Evolutionary conservation across 2,888 invertebrate species (phyloP).

Genomic region (Drosophila borealis): DNA sequence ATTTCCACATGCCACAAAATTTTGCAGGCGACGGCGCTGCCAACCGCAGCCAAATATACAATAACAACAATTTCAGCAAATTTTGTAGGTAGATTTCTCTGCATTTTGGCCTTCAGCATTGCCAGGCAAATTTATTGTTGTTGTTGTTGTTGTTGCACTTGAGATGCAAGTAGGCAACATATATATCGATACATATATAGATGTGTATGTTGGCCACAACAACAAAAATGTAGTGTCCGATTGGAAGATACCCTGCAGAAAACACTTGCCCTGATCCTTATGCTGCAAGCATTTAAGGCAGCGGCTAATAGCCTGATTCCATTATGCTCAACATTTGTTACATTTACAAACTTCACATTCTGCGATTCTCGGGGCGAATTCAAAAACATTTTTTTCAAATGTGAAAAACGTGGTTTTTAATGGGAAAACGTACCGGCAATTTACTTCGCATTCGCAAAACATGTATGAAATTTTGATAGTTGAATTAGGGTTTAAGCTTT

Average conservation of each 20-base stretch:
- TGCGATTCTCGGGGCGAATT: too few relatives aligned
- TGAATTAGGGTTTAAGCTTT: too few relatives aligned
- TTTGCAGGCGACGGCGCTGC: slow-evolving; percentile 59
- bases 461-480: too few relatives aligned
- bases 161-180: slow-evolving; percentile 65
- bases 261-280: too few relatives aligned
- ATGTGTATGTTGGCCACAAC: not conserved
- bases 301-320: too few relatives aligned
- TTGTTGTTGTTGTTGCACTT: slow-evolving; percentile 61
- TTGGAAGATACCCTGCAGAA: not conserved
- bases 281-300: too few relatives aligned
- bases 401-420: too few relatives aligned
- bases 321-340: too few relatives aligned
- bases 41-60: slow-evolving; percentile 59
- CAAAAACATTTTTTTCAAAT: too few relatives aligned
- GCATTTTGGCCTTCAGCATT: slow-evolving; percentile 50
- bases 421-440: too few relatives aligned
- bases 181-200: slow-evolving; percentile 35
- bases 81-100: slow-evolving; percentile 44
- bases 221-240: not conserved
- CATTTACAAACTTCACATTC: too few relatives aligned
- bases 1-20: slow-evolving; percentile 78
- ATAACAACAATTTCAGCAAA: slow-evolving; percentile 9
- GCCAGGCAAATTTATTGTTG: slow-evolving; percentile 29
- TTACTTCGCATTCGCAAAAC: too few relatives aligned